Conservation (phyloP, 2,113 vertebrate species). For the Lota lota region DNA sequence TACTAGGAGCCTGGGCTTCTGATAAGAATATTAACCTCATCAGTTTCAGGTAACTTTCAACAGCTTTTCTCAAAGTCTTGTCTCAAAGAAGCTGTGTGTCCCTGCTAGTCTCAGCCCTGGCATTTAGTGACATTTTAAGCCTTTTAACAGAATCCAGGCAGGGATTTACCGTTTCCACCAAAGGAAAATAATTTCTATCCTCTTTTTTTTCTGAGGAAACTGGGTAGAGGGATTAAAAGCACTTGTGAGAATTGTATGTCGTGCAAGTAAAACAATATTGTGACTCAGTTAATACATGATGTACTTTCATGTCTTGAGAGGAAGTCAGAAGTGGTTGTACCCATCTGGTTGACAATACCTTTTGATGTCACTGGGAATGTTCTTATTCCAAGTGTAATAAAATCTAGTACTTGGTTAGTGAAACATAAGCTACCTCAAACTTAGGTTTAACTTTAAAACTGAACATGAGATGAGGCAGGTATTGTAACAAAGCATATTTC, state of each 20-base stretch:
- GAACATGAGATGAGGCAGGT: no score
- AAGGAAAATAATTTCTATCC: constrained; percentile 78
- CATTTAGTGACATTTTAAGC: constrained; percentile 84
- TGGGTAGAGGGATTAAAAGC: constrained; percentile 74
- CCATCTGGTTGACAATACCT: constrained; percentile 48
- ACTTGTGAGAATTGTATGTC: constrained; percentile 67
- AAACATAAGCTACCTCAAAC: no score
- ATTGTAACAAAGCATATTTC: no score
- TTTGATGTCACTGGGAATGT: constrained; percentile 50
- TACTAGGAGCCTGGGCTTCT: constrained; percentile 51
- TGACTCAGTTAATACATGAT: constrained; percentile 65
- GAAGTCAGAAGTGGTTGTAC: constrained; percentile 52
- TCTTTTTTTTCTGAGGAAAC: constrained; percentile 66
- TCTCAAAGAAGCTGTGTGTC: constrained; percentile 72
- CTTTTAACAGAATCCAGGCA: constrained; percentile 80
- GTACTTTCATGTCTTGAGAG: constrained; percentile 54
- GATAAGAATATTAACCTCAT: constrained; percentile 81
- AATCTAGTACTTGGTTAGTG: constrained; percentile 22
- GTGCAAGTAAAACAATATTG: constrained; percentile 72
- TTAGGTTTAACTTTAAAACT: no score
- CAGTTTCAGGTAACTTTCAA: constrained; percentile 77
- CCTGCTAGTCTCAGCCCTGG: constrained; percentile 76
- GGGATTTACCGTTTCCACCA: constrained; percentile 75
- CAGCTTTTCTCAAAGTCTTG: constrained; percentile 68
- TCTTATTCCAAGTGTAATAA: constrained; percentile 37